Base-by-base conservation (phyloP, 2,888 invertebrate genomes). In the Polydrusus tereticollis region DNA sequence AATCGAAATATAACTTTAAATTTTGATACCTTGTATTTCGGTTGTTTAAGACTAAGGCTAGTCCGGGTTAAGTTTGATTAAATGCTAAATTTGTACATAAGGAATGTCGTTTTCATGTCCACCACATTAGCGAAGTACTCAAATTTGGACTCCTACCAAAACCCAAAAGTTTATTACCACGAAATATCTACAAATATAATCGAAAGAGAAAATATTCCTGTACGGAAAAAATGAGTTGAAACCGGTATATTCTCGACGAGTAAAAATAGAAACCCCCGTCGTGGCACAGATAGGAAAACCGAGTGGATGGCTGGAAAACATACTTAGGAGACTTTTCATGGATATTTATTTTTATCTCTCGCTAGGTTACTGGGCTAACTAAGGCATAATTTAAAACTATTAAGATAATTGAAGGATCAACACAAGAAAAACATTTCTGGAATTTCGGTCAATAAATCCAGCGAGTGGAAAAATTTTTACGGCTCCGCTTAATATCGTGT, bases 231-330 rank as follows among this genome's bases (percentile, higher is more conserved):
- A 6, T 70, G 62, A 50, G 70, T 70, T 70, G 26, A 70, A 70
- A 70, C 70, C 70, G 52, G 70, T 70, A 52, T 43, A 43, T 58
- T 70, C 70, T 26, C 38, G 65, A 21, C 41, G 43, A 21, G 36
- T 69, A 69, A 57, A 69, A 69, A 69, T 69, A 69, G 69, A 69
- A 69, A 45, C 16, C 69, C 58, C 1, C 58, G 58, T 16, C 64
- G 69, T 26, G 69, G 55, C 62, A 69, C 41, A 69, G 62, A 55
- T 69, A 69, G 62, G 43, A 58, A 66, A 66, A 29, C 20, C 41
- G 10, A 47, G 10, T n/a, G 23, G 45, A 45, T 20, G 26, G 60
- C 62, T 45, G 62, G 62, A 62, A 62, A 62, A 45, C 62, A 62
- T 62, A 47, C 47, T 45, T 62, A 16, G 60, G 45, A 60, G 18